Percentiles rank a stretch among this genome's conserved stretches.
phyloP scores from a whole-genome alignment of 2,113 vertebrate species.

The Pachypanchax playfairii region DNA sequence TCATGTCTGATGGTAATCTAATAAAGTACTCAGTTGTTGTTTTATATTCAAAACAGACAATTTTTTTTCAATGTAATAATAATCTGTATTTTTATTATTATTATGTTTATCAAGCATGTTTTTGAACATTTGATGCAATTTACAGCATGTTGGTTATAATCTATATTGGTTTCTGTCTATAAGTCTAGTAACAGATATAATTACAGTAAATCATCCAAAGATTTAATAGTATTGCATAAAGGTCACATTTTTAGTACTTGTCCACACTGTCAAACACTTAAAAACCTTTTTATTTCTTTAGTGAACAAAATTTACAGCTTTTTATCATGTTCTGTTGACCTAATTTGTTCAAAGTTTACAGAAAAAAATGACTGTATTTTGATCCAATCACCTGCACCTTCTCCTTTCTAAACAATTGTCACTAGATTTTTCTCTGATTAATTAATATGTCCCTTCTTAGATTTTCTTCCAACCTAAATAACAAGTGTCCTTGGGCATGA shows the following conservation, averaged over 20 bases:
- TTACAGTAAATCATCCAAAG: no score
- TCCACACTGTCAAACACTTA: neutral
- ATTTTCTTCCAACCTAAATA: no score
- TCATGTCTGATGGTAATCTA: constrained; percentile 67
- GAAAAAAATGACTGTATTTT: neutral
- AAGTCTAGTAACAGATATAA: no score
- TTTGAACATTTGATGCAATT: no score
- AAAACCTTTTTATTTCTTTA: neutral
- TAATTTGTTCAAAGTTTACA: neutral
- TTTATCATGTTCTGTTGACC: neutral
- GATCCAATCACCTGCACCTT: neutral
- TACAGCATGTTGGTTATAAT: neutral
- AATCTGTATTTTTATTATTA: constrained; percentile 8
- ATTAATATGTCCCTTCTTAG: no score
- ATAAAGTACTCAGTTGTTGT: constrained; percentile 49
- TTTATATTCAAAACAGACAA: constrained; percentile 46
- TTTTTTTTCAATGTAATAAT: no score
- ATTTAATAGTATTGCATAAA: no score
- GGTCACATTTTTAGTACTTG: neutral
- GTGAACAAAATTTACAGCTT: neutral
- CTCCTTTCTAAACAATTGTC: no score
- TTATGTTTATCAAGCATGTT: constrained; percentile 12
- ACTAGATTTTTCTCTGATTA: no score
- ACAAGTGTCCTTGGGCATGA: no score
- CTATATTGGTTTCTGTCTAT: neutral